Evolutionary conservation across 2,113 vertebrate genomes (phyloP).

Genomic region (Aphelocoma coerulescens): DNA sequence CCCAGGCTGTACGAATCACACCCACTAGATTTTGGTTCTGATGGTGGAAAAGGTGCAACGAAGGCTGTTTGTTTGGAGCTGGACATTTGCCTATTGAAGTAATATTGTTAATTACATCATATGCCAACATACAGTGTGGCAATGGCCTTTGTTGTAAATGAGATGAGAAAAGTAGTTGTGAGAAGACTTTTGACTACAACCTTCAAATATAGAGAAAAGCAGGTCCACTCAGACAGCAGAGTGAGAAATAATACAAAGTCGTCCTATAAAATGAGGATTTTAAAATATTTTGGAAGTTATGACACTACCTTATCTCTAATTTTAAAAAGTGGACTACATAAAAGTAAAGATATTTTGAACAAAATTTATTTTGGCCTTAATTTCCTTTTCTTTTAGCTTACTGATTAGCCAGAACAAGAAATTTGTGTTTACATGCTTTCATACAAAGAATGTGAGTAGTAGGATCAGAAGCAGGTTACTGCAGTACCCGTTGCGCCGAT

Average conservation of each 20-base stretch:
- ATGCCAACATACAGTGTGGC: neutral
- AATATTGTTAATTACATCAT: conserved; percentile 3
- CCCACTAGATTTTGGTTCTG: conserved; percentile 50
- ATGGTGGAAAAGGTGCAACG: neutral
- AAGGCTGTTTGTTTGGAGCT: conserved; percentile 42
- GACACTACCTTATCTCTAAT: neutral
- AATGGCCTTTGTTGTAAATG: neutral
- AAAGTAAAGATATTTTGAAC: neutral
- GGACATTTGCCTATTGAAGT: conserved; percentile 59
- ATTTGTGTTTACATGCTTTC: neutral
- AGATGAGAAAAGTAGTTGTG: neutral
- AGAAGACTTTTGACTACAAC: neutral
- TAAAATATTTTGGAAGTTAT: neutral
- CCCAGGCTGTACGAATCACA: neutral
- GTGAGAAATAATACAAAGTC: neutral
- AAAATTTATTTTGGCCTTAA: neutral
- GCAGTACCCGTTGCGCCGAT: neutral
- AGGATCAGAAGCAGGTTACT: neutral
- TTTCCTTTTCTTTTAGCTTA: neutral
- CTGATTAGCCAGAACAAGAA: neutral
- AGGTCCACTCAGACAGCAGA: neutral
- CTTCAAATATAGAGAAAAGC: neutral
- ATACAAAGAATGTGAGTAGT: neutral
- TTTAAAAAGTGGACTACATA: neutral
- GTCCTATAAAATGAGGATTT: neutral